These are phyloP conservation scores for Tinea semifulvella DNA, from an alignment of 2,888 invertebrate genomes.

Conservation along the genomic window DNA sequence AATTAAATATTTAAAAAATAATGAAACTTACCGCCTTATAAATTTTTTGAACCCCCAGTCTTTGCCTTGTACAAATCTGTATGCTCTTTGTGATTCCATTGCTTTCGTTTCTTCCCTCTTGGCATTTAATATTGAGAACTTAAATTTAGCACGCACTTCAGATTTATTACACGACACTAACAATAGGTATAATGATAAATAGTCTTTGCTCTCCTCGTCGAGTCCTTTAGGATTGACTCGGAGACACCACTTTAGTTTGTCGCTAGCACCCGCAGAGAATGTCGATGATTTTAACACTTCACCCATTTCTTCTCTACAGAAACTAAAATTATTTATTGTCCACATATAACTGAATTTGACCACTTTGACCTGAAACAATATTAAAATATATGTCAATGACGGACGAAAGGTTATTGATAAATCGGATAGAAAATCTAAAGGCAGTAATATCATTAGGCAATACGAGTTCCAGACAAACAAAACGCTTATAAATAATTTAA, in stretches of 20 bases:
- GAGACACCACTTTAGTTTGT: constrained; percentile 99
- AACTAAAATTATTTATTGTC: constrained; percentile 99
- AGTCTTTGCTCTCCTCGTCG: constrained; percentile 99
- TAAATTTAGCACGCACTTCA: constrained; percentile 99
- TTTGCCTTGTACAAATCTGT: constrained; percentile 99
- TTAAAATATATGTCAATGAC: too few relatives aligned
- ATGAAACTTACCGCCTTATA: constrained; percentile 73
- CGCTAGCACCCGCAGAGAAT: constrained; percentile 99
- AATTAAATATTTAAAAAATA: not conserved
- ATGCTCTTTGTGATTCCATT: constrained; percentile 97
- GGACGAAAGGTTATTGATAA: too few relatives aligned
- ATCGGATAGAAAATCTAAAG: too few relatives aligned
- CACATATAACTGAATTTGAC: constrained; percentile 99
- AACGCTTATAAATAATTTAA: constrained; percentile 17
- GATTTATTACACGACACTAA: constrained; percentile 99
- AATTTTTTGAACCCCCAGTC: constrained; percentile 99
- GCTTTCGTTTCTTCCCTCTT: constrained; percentile 99
- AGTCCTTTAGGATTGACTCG: constrained; percentile 99
- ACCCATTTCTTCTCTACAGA: constrained; percentile 99
- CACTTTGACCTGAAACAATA: constrained; percentile 90
- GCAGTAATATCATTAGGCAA: too few relatives aligned
- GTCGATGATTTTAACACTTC: constrained; percentile 99
- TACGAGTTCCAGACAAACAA: constrained; percentile 11
- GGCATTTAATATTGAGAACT: constrained; percentile 99
- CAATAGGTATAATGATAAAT: constrained; percentile 97